Base-by-base conservation (phyloP, 1,140 invertebrate species). In the Holcopasites calliopsidis region DNA sequence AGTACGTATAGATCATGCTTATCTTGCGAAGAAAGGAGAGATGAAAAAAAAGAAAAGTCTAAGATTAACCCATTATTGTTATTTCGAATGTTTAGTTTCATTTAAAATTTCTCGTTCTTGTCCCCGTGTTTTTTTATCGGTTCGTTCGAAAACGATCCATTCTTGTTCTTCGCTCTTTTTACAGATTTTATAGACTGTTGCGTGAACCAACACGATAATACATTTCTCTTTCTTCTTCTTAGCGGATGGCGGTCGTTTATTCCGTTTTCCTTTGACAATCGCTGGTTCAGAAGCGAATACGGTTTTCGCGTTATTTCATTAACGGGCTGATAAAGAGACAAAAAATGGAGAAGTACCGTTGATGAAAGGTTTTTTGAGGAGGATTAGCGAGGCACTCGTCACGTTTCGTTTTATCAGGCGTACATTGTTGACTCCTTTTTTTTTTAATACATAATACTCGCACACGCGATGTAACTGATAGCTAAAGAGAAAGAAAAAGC, bases 401-500 rank as follows among this genome's bases (percentile, higher is more conserved):
- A 28, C 21, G 23, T 74, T 57, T 62, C 31, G 13, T 66, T 54
- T 54, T 52, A 8, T 8, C 55, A 35, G 49, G 21, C 6, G 23
- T 31, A 55, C 55, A 55, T 69, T 55, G 44, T 60, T 76, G 42
- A 49, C 26, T 23, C 40, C 26, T 38, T 58, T 40, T 65, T 55
- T 6, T 60, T 58, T 61, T 40, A 23, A 65, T 4, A 58, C 44
- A 55, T 18, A 49, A 68, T 35, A 76, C 26, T 33, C 35, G 42
- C 38, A 42, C 50, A 69, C 35, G 35, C 38, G 49, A 31, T 33
- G 21, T 44, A 52, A 23, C 42, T 13, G 54, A 60, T 54, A 60
- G 49, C 49, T 26, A 42, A 23, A 62, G 49, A 44, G 33, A 82
- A 77, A 83, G 47, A 80, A 82, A 38, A 89, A 89, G 88, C 87